Evolutionary conservation across 2,113 vertebrate genomes (phyloP), one percentile per base, ranked within the genome.

Genomic region (Anser cygnoides): DNA sequence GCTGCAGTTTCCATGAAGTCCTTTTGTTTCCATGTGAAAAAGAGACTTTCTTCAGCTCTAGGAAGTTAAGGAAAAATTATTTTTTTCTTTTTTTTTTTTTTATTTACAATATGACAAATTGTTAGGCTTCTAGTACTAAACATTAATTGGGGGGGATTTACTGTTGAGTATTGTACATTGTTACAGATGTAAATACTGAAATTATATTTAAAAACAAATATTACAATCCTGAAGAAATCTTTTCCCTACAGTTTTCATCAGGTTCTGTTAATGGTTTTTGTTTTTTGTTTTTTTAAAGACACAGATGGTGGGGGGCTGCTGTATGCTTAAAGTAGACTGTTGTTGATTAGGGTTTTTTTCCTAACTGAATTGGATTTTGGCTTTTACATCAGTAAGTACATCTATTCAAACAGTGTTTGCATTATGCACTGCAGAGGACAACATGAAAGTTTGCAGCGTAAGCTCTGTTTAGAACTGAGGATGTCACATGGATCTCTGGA

Each of bases 141-240:
- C 54, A 12, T 1, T 28, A 1, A 2, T 29, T 29, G 31, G 17
- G 28, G 26, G 50, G 17, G 0, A 22, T 57, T 70, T 66, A 6
- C 18, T 44, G 2, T 49, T 9, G 15, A 13, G 2, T 49, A 8
- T 87, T 62, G 22, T 63, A 39, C 44, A 6, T 50, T 85, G 28
- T 74, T 82, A 33, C 17, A 62, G 52, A 37, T 33, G 12, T 52
- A n/a, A 58, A 13, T 9, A 57, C 49, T 68, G 11, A 83, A 83
- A 19, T 72, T 19, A 44, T 39, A 35, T 29, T 68, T 52, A 35
- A 73, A 35, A 77, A 20, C 14, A 57, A 13, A 3, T 29, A 59
- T 6, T 75, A 25, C 29, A 39, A 5, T 71, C 52, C 6, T 61
- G 31, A 49, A 67, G 43, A 65, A 41, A 39, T 2, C 0, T 2